These are phyloP conservation scores for Agriopis aurantiaria DNA, from an alignment of 2,888 invertebrate genomes.

Conservation along the genomic window DNA sequence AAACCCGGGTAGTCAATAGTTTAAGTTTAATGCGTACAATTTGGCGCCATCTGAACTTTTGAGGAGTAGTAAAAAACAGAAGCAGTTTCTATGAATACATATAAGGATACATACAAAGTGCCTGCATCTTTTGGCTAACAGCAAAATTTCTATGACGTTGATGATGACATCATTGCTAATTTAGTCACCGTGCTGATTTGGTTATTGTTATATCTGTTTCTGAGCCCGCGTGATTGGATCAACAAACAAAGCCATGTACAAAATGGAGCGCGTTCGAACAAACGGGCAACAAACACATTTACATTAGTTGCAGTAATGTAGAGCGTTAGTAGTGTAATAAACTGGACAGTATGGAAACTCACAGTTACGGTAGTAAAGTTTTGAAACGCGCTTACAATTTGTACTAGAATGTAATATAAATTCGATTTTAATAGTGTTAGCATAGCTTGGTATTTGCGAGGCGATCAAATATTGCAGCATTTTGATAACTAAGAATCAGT, in stretches of 20 bases:
- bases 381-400: neutral
- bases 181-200: too few relatives aligned
- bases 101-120: too few relatives aligned
- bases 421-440: neutral
- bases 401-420: constrained; percentile 1
- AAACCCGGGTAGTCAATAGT: too few relatives aligned
- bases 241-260: constrained; percentile 18
- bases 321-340: constrained; percentile 60
- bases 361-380: neutral
- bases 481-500: neutral
- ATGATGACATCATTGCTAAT: too few relatives aligned
- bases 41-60: too few relatives aligned
- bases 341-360: constrained; percentile 18
- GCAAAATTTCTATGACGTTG: too few relatives aligned
- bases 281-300: constrained; percentile 74
- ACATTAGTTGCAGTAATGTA: constrained; percentile 78
- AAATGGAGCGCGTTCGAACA: constrained; percentile 60
- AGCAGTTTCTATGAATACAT: too few relatives aligned
- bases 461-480: neutral
- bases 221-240: too few relatives aligned
- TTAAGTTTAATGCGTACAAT: too few relatives aligned
- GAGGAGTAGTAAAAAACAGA: too few relatives aligned
- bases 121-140: too few relatives aligned
- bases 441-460: neutral
- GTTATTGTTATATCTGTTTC: too few relatives aligned